These are phyloP conservation scores for Aurelia coerulea DNA, from an alignment of 30 jellyfish, hydroid and myxozoan species.

Conservation along the genomic window DNA sequence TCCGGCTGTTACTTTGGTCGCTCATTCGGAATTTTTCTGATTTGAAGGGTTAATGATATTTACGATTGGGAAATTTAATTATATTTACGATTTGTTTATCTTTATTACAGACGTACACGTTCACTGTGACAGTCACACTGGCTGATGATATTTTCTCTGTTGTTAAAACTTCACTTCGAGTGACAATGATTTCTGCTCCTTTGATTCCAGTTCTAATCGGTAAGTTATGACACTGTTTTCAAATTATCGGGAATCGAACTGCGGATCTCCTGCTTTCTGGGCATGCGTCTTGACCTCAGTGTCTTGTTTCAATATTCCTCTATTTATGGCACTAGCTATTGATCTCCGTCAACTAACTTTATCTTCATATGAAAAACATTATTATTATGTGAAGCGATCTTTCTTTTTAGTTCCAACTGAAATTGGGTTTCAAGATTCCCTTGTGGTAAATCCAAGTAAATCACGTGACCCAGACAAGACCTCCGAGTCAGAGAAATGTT, in stretches of 20 bases:
- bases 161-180: constrained; percentile 2
- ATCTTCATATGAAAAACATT: too few species aligned
- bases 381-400: background rate
- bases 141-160: constrained; percentile 7
- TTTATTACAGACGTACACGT: constrained; percentile 16
- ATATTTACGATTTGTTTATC: background rate
- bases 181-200: constrained; percentile 28
- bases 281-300: too few species aligned
- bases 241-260: too few species aligned
- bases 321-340: too few species aligned
- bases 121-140: constrained; percentile 37
- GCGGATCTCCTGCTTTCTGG: too few species aligned
- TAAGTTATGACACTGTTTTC: background rate
- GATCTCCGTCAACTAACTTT: too few species aligned
- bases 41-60: too few species aligned
- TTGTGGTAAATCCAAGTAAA: background rate
- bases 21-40: background rate
- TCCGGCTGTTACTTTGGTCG: background rate
- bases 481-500: constrained; percentile 7
- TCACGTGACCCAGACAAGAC: constrained; percentile 39
- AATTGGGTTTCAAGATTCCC: constrained; percentile 16
- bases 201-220: constrained; percentile 10
- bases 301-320: too few species aligned
- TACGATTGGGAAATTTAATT: background rate
- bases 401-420: constrained; percentile 1